Conservation (phyloP, 2,113 vertebrate species). For the Indri indri region DNA sequence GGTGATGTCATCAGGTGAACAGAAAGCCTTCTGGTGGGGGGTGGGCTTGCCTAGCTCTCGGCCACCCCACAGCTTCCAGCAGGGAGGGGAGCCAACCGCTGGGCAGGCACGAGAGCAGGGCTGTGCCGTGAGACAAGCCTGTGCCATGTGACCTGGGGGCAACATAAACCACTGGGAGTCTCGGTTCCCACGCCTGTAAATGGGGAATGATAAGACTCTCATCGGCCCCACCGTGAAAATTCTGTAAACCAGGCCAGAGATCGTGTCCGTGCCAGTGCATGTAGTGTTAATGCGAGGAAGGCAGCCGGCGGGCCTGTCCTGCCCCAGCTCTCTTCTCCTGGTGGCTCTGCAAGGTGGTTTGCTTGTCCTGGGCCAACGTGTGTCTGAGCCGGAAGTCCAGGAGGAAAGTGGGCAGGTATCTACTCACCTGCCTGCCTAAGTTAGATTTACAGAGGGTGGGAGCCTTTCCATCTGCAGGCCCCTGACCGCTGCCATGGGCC, state of each 20-base stretch:
- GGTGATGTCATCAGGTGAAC: slow-evolving; percentile 2
- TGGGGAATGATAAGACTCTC: background rate
- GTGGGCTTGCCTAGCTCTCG: background rate
- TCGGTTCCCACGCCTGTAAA: background rate
- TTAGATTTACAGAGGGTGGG: background rate
- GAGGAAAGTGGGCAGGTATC: fast-evolving
- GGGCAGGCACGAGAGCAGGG: background rate
- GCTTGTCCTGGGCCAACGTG: background rate
- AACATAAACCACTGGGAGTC: background rate
- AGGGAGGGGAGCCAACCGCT: background rate
- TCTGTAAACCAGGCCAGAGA: background rate
- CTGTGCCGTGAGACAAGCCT: background rate
- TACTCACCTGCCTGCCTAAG: no score
- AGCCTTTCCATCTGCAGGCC: background rate
- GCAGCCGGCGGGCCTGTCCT: background rate
- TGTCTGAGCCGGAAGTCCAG: background rate
- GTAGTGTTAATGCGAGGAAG: background rate
- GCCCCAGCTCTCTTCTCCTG: background rate
- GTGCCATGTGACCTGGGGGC: background rate
- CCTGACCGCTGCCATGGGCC: background rate
- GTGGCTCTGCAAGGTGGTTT: background rate
- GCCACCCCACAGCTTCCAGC: background rate
- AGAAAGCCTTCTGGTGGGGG: background rate
- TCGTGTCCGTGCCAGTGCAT: fast-evolving
- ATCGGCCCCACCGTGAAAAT: background rate